phyloP scores from a whole-genome alignment of 2,888 invertebrate genomes.

The Drosophila phalerata region DNA sequence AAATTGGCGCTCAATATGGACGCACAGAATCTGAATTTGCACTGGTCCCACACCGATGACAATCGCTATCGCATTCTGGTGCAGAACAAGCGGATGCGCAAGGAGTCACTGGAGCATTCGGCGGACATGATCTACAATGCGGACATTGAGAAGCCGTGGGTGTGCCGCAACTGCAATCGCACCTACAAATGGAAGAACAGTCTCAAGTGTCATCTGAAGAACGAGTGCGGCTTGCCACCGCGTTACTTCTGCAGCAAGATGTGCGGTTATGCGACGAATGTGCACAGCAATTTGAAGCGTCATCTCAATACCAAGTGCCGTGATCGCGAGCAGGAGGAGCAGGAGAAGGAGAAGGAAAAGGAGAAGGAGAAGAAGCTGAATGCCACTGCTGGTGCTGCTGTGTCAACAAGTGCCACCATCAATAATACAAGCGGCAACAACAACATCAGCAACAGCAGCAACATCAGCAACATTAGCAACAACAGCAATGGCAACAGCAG shows the following conservation, averaged over 20 bases:
- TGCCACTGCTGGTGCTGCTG: slow-evolving; percentile 10
- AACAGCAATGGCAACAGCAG: slow-evolving; percentile 64
- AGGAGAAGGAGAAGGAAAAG: slow-evolving; percentile 53
- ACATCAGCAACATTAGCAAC: slow-evolving; percentile 37
- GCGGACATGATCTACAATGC: slow-evolving; percentile 86
- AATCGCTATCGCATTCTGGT: slow-evolving; percentile 85
- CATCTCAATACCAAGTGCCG: slow-evolving; percentile 86
- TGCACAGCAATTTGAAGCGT: slow-evolving; percentile 85
- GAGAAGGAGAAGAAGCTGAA: slow-evolving; percentile 32
- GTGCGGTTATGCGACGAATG: slow-evolving; percentile 86
- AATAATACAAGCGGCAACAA: neutral
- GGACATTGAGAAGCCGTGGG: slow-evolving; percentile 86
- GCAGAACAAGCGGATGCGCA: slow-evolving; percentile 85
- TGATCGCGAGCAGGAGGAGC: slow-evolving; percentile 83
- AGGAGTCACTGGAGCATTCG: slow-evolving; percentile 85
- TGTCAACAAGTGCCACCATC: neutral
- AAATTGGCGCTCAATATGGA: slow-evolving; percentile 57
- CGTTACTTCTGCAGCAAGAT: slow-evolving; percentile 85
- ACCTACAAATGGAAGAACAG: slow-evolving; percentile 91
- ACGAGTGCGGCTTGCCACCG: slow-evolving; percentile 88
- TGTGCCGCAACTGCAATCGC: slow-evolving; percentile 90
- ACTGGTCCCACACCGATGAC: slow-evolving; percentile 80
- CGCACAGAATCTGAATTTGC: slow-evolving; percentile 65
- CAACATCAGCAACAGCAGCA: slow-evolving; percentile 25
- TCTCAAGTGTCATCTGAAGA: slow-evolving; percentile 89